Evolutionary conservation across 1,140 invertebrate species (phyloP).

Genomic region (Hirudo medicinalis): DNA sequence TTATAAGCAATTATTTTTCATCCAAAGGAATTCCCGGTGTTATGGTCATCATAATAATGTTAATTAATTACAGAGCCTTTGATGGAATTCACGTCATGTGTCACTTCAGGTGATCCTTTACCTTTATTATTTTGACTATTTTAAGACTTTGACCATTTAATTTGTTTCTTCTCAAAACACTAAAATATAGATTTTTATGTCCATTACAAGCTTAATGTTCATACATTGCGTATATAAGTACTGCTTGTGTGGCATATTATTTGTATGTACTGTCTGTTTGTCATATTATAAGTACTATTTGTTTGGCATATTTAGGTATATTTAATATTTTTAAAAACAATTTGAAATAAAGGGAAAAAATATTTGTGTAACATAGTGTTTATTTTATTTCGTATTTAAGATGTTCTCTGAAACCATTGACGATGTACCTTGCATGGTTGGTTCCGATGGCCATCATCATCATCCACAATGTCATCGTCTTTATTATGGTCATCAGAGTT

Average conservation of each 20-base stretch:
- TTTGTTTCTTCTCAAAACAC: too few species aligned
- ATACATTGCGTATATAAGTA: too few species aligned
- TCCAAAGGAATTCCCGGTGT: not conserved
- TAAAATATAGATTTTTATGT: too few species aligned
- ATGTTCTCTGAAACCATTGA: slow-evolving; percentile 6
- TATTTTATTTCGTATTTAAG: slow-evolving; percentile 4
- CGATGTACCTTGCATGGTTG: slow-evolving; percentile 14
- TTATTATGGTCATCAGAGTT: slow-evolving; percentile 13
- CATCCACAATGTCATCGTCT: slow-evolving; percentile 17
- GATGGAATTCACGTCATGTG: not conserved
- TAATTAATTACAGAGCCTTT: not conserved
- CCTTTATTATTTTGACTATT: too few species aligned
- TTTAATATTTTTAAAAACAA: too few species aligned
- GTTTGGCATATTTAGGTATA: too few species aligned
- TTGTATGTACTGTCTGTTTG: too few species aligned
- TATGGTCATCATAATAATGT: not conserved
- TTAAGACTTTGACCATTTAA: too few species aligned
- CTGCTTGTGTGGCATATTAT: too few species aligned
- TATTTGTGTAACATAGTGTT: not conserved
- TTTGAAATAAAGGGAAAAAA: not conserved
- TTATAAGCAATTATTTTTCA: not conserved
- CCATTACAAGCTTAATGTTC: too few species aligned
- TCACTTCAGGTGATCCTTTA: not conserved
- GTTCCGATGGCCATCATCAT: slow-evolving; percentile 19
- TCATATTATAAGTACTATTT: too few species aligned